phyloP scores from a whole-genome alignment of 2,113 vertebrate genomes.

The Epinephelus cyanopodus region DNA sequence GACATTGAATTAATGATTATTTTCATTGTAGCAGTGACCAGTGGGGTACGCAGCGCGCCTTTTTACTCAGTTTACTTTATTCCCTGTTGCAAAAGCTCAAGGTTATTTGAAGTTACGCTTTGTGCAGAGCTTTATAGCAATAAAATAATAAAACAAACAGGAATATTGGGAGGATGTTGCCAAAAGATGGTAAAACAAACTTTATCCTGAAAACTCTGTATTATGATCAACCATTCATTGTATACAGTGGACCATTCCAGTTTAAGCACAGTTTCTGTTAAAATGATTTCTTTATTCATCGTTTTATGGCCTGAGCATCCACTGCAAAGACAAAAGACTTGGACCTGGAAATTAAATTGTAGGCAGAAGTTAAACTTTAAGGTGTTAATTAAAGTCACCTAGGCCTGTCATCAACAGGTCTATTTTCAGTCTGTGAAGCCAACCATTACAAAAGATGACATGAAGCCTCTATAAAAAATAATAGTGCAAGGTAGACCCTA shows the following conservation, averaged over 20 bases:
- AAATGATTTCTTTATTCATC: constrained; percentile 31
- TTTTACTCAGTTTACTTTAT: not conserved
- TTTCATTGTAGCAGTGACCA: not conserved
- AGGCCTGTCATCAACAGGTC: constrained; percentile 4
- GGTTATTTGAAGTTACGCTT: too few species aligned
- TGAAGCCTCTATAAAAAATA: not conserved
- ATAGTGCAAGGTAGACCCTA: not conserved
- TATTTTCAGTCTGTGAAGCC: not conserved
- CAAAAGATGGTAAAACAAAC: constrained; percentile 6
- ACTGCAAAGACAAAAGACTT: not conserved
- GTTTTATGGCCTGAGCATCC: not conserved
- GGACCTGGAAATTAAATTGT: constrained; percentile 5
- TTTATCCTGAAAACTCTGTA: not conserved
- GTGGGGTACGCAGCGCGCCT: not conserved
- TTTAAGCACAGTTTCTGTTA: constrained; percentile 49
- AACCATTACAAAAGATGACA: not conserved
- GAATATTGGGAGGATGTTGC: not conserved
- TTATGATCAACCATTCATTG: constrained; percentile 40
- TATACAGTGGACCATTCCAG: constrained; percentile 10
- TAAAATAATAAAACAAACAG: not conserved
- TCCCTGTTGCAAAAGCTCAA: too few species aligned
- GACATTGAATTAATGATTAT: constrained; percentile 21
- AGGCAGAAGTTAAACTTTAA: constrained; percentile 14
- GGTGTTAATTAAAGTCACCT: constrained; percentile 37
- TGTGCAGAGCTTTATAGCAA: too few species aligned